Base-by-base conservation (phyloP, 2,113 vertebrate species). In the Trachemys scripta region DNA sequence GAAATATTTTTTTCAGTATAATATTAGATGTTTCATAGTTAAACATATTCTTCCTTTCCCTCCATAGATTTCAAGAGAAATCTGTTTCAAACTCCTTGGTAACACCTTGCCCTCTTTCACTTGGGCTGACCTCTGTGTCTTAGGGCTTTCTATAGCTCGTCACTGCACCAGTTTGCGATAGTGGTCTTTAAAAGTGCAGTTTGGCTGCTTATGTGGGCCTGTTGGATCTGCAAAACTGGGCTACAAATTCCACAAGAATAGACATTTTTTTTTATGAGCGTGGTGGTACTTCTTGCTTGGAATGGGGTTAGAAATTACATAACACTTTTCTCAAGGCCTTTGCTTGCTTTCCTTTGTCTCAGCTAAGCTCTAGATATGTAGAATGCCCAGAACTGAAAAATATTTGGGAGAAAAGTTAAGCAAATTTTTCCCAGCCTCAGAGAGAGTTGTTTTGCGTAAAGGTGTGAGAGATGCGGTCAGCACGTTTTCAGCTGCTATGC, bases 21-120 rank as follows among this genome's bases (percentile, higher is more conserved):
- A 19, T 75, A 87, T 96, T 95, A 81, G 65, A 90, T 96, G 4
- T 97, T 95, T 95, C 72, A 53, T 94, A 95, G 89, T 93, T 87
- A 97, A 96, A 94, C 88, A 24, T 92, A 24, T 92, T 91, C 89
- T 86, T 8, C 0, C 0, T 78, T 79, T 88, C 31, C 53, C 92
- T 94, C 93, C 53, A 91, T 89, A 97, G 96, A 93, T 94, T 95
- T 79, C 25, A 47, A 14, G 13, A 79, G 45, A 29, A 47, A 49
- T 96, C 93, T 92, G 78, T 96, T 96, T 93, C 65, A 38, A 57
- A 49, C 27, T 86, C 42, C 93, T 89, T 47, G 1, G 31, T 87
- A 95, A 45, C 69, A 6, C 4, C 3, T 89, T 25, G 8, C 22
- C 10, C 12, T 25, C 86, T 51, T 91, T 96, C 92, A 53, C 79